phyloP scores from a whole-genome alignment of 2,888 invertebrate species.

The Campoletis raptor region DNA sequence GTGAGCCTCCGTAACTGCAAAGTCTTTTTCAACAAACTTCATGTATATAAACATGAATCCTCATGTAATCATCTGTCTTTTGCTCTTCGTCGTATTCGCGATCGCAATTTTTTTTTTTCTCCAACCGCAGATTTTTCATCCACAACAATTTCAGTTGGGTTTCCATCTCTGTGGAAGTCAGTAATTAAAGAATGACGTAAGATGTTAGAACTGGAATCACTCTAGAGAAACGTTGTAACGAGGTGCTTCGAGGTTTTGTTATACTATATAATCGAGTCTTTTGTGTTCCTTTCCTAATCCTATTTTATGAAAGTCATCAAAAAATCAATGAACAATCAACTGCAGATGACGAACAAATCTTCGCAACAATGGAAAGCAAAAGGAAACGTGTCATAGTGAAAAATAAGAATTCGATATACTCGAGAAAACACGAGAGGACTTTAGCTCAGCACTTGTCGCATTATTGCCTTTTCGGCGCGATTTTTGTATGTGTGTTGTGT shows the following conservation, averaged over 20 bases:
- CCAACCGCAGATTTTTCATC: not conserved
- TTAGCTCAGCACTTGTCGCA: conserved; percentile 31
- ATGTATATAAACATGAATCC: not conserved
- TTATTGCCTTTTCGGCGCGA: conserved; percentile 43
- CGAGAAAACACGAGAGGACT: conserved; percentile 58
- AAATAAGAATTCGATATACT: conserved; percentile 52
- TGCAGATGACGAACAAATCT: not conserved
- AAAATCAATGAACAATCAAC: not conserved
- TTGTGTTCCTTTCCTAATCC: not conserved
- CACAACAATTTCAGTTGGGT: not conserved
- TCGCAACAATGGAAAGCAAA: not conserved
- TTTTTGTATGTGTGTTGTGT: conserved; percentile 1
- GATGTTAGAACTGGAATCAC: not conserved
- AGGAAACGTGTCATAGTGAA: conserved; percentile 34
- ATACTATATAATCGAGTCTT: not conserved
- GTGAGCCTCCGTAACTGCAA: conserved; percentile 27
- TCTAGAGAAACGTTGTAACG: not conserved
- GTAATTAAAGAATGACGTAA: conserved; percentile 7
- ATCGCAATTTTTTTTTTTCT: not conserved
- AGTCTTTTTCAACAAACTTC: conserved; percentile 16
- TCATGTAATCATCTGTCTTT: not conserved
- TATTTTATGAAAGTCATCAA: not conserved
- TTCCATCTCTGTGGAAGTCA: not conserved
- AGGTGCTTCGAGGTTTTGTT: not conserved
- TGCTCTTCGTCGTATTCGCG: not conserved